phyloP scores from a whole-genome alignment of 2,888 invertebrate genomes.

The Clivina fossor region DNA sequence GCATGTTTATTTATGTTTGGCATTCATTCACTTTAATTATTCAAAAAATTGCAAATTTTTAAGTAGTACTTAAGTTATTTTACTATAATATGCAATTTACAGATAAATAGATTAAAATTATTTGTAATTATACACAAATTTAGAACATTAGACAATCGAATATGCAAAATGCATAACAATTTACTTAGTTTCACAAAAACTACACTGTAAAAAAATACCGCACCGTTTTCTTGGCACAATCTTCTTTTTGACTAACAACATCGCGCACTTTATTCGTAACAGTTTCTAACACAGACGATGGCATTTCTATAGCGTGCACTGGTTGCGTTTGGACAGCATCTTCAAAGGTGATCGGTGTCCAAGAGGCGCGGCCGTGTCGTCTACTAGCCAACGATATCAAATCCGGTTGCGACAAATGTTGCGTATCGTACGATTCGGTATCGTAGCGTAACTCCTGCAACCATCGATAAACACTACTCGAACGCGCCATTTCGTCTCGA shows the following conservation, averaged over 20 bases:
- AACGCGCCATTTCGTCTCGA: constrained; percentile 12
- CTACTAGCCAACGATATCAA: constrained; percentile 5
- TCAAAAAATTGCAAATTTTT: too few relatives aligned
- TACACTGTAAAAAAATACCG: not conserved
- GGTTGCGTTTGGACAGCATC: not conserved
- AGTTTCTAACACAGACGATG: constrained; percentile 6
- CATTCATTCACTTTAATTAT: too few relatives aligned
- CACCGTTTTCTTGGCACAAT: not conserved
- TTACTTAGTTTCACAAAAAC: too few relatives aligned
- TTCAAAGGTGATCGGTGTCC: constrained; percentile 13
- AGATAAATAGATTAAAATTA: too few relatives aligned
- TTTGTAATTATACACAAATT: too few relatives aligned
- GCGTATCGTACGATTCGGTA: constrained; percentile 48
- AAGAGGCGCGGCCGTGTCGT: constrained; percentile 8
- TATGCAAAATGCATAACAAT: too few relatives aligned
- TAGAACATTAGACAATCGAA: too few relatives aligned
- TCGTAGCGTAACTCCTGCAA: constrained; percentile 46
- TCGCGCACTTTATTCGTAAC: constrained; percentile 18
- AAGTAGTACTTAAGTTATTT: too few relatives aligned
- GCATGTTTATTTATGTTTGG: too few relatives aligned
- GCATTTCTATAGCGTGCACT: not conserved
- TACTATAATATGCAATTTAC: too few relatives aligned
- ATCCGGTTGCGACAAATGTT: not conserved
- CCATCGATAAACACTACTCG: constrained; percentile 47
- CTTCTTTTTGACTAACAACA: constrained; percentile 10